Percentiles rank a stretch among this genome's conserved stretches.
These are phyloP conservation scores for Gnathochromis pfefferi DNA, from an alignment of 2,113 vertebrate genomes.

Conservation along the genomic window DNA sequence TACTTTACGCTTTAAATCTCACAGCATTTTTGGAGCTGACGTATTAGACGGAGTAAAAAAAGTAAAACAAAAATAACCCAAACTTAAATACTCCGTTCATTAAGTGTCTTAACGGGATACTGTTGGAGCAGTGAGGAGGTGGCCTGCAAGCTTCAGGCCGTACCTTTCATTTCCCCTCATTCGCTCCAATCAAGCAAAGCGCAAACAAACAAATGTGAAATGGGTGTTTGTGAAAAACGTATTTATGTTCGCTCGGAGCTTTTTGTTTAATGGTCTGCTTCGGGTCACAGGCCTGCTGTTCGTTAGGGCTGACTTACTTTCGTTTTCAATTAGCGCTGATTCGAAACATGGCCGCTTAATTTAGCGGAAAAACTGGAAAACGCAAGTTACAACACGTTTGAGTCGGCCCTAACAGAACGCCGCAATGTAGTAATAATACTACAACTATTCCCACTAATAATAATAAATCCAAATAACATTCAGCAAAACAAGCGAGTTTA, in stretches of 20 bases:
- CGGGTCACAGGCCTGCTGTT: conserved; percentile 9
- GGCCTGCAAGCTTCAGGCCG: not conserved
- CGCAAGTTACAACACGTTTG: not conserved
- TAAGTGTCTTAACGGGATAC: not conserved
- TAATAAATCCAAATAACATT: not conserved
- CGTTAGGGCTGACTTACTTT: conserved; percentile 25
- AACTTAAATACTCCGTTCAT: not conserved
- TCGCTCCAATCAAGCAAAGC: not conserved
- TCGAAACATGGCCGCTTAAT: not conserved
- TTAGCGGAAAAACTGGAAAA: not conserved
- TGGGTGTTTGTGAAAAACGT: not conserved
- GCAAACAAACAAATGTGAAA: not conserved
- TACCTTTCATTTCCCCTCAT: not conserved
- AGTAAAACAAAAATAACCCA: accelerated
- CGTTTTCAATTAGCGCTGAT: conserved; percentile 50
- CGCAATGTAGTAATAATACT: not conserved
- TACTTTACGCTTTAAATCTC: not conserved
- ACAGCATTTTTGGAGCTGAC: not conserved
- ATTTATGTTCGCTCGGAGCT: conserved; percentile 4
- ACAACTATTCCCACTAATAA: not conserved
- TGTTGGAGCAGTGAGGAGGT: not conserved
- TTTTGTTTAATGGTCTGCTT: conserved; percentile 5
- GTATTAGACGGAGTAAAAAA: not conserved
- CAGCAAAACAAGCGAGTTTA: not conserved
- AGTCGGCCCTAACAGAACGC: not conserved